A percentile compares a stretch with the other conserved stretches of the same genome.
phyloP scores from a whole-genome alignment of 2,113 vertebrate genomes.

The Pelusios castaneus region DNA sequence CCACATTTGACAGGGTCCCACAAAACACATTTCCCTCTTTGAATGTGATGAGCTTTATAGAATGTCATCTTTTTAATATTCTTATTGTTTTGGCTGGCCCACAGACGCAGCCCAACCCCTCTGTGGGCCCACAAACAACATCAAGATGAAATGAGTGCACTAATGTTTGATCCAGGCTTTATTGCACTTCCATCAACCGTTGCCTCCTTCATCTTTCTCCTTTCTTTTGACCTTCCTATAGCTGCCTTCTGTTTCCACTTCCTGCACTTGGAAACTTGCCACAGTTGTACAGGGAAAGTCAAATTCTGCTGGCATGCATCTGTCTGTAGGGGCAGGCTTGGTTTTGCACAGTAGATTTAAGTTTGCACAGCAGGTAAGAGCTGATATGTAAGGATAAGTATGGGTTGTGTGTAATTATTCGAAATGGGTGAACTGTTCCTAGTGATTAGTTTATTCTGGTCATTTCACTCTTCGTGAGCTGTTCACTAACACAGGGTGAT shows the following conservation, averaged over 20 bases:
- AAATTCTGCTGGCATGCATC: slow-evolving; percentile 61
- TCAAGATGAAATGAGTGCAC: not conserved
- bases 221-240: not conserved
- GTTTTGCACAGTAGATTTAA: not conserved
- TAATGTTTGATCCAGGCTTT: not conserved
- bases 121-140: not conserved
- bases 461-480: not conserved
- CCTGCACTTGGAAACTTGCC: not conserved
- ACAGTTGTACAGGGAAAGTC: slow-evolving; percentile 54
- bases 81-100: not conserved
- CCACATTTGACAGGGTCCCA: not conserved
- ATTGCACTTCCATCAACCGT: not conserved
- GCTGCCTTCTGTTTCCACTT: not conserved
- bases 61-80: not conserved
- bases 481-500: not conserved
- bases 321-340: not conserved
- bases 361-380: not conserved
- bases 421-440: not conserved
- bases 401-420: not conserved
- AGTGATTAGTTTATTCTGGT: not conserved
- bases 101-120: not conserved
- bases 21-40: slow-evolving; percentile 33
- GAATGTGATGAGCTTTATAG: not conserved
- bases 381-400: not conserved
- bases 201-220: not conserved